Percentiles rank a stretch among this genome's conserved stretches.
Conservation (phyloP, 2,888 invertebrate genomes). For the Pandemis corylana region DNA sequence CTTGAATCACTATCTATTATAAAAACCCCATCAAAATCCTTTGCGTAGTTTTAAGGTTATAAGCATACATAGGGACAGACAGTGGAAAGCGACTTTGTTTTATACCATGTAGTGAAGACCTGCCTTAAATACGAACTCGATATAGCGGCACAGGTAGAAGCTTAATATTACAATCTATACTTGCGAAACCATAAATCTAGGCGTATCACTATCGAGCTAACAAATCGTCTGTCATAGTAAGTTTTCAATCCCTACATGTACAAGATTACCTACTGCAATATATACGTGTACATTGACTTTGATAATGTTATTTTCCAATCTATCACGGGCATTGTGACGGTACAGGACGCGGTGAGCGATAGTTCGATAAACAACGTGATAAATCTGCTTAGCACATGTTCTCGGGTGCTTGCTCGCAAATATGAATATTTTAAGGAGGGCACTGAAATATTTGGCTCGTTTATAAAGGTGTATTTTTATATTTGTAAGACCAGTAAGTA, state of each 20-base stretch:
- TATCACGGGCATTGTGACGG: slow-evolving; percentile 58
- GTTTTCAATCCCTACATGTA: slow-evolving; percentile 5
- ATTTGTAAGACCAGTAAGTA: too few species aligned
- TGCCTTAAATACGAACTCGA: neutral
- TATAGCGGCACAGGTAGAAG: neutral
- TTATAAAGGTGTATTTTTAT: neutral
- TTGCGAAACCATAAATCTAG: slow-evolving; percentile 8
- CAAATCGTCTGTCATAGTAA: slow-evolving; percentile 17
- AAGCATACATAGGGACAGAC: too few species aligned
- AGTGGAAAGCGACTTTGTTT: too few species aligned
- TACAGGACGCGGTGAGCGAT: slow-evolving; percentile 45
- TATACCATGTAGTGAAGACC: too few species aligned
- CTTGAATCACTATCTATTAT: too few species aligned
- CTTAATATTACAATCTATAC: slow-evolving; percentile 3
- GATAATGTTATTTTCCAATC: slow-evolving; percentile 67
- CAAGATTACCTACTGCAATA: neutral
- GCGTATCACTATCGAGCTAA: slow-evolving; percentile 6
- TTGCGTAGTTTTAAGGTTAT: too few species aligned
- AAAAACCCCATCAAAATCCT: too few species aligned
- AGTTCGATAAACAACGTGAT: slow-evolving; percentile 46
- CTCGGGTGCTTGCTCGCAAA: neutral
- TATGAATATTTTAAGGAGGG: neutral
- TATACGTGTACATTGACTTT: slow-evolving; percentile 46
- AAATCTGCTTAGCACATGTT: slow-evolving; percentile 32
- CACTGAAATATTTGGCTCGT: neutral